Evolutionary conservation across 2,888 invertebrate genomes (phyloP).

Genomic region (Oeneis ivallda): DNA sequence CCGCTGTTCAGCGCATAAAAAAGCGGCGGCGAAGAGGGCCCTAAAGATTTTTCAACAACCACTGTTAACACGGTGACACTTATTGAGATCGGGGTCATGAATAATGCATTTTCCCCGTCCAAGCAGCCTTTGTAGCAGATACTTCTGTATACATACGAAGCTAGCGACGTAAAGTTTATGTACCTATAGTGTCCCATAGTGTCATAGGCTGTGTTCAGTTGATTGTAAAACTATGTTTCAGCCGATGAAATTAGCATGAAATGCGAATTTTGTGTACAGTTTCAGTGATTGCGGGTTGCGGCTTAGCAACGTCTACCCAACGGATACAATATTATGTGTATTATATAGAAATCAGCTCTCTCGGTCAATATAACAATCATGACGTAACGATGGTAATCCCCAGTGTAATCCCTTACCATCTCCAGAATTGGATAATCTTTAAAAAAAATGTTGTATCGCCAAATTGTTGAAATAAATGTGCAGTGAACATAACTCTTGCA

Average conservation of each 20-base stretch:
- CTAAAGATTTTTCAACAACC: slow-evolving; percentile 50
- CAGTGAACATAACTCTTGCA: no score
- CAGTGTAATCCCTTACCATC: no score
- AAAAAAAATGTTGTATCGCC: no score
- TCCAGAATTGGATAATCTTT: no score
- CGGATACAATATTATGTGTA: background rate
- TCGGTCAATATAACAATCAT: no score
- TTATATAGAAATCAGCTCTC: background rate
- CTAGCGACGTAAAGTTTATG: background rate
- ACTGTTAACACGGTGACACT: slow-evolving; percentile 60
- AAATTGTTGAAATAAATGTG: no score
- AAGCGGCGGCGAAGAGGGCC: slow-evolving; percentile 40
- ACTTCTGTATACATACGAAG: background rate
- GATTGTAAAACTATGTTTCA: slow-evolving; percentile 20
- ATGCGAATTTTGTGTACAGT: slow-evolving; percentile 1
- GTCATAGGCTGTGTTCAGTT: slow-evolving; percentile 9
- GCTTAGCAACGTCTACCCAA: background rate
- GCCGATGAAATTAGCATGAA: background rate
- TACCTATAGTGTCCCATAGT: background rate
- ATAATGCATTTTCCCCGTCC: slow-evolving; percentile 52
- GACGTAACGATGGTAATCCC: no score
- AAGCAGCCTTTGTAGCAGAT: slow-evolving; percentile 25
- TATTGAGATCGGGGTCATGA: slow-evolving; percentile 60
- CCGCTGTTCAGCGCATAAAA: slow-evolving; percentile 37
- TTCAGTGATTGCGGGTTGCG: background rate